Evolutionary conservation across 2,797 vertebrate species (phyloP).

Genomic region (Anguilla marmorata): DNA sequence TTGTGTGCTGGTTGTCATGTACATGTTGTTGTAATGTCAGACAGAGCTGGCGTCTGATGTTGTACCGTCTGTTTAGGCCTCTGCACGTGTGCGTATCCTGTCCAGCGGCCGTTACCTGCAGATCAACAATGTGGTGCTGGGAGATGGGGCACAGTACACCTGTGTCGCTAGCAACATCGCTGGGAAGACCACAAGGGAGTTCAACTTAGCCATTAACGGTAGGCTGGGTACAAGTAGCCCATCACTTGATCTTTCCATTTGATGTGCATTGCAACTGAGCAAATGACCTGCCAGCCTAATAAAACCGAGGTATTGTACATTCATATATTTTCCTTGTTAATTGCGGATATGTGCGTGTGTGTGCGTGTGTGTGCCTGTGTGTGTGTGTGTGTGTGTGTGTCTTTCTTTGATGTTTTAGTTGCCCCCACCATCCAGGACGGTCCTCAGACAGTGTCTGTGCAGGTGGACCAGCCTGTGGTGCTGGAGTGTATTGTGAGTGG

Average conservation of each 20-base stretch:
- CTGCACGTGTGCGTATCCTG: conserved; percentile 83
- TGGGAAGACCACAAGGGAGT: conserved; percentile 84
- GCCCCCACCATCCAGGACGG: conserved; percentile 81
- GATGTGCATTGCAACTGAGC: neutral
- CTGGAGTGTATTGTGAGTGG: conserved; percentile 85
- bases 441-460: conserved; percentile 69
- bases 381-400: neutral
- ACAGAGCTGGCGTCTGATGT: neutral
- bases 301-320: neutral
- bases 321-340: neutral
- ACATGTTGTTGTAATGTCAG: neutral
- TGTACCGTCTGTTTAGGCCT: conserved; percentile 67
- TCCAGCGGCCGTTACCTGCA: conserved; percentile 89
- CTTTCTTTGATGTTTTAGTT: conserved; percentile 66
- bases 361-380: neutral
- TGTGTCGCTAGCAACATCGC: conserved; percentile 91
- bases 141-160: conserved; percentile 83
- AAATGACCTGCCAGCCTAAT: neutral
- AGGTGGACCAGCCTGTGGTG: conserved; percentile 68
- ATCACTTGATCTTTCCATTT: neutral
- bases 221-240: conserved; percentile 31
- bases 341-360: neutral
- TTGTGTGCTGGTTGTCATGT: neutral
- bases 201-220: conserved; percentile 88
- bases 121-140: conserved; percentile 87